Percentiles rank a stretch among this genome's conserved stretches.
These are phyloP conservation scores for Ectemnius lituratus DNA, from an alignment of 2,888 invertebrate species.

Conservation along the genomic window DNA sequence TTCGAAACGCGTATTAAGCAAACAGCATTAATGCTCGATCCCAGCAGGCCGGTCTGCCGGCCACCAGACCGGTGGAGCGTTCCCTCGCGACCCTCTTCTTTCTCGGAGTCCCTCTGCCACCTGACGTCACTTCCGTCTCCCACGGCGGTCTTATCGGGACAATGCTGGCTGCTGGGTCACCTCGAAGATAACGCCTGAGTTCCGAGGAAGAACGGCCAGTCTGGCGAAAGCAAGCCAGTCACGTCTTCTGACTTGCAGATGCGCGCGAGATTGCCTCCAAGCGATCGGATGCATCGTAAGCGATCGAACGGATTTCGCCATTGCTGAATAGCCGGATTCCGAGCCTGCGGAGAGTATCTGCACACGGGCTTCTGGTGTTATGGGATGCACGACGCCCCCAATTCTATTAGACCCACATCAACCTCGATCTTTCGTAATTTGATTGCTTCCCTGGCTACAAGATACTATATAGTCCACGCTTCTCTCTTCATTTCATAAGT, in stretches of 20 bases:
- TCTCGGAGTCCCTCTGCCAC: slow-evolving; percentile 13
- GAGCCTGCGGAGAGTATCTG: not conserved
- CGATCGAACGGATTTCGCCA: slow-evolving; percentile 31
- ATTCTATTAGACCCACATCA: slow-evolving; percentile 2
- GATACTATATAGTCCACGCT: not conserved
- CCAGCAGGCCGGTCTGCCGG: slow-evolving; percentile 10
- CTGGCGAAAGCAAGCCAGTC: slow-evolving; percentile 21
- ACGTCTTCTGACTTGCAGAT: slow-evolving; percentile 50
- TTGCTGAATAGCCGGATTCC: slow-evolving; percentile 10
- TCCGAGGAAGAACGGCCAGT: slow-evolving; percentile 4
- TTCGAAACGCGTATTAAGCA: slow-evolving; percentile 59
- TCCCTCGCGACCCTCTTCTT: slow-evolving; percentile 10
- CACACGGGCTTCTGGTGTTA: not conserved
- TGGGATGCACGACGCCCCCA: not conserved
- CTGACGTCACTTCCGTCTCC: slow-evolving; percentile 35
- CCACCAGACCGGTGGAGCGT: not conserved
- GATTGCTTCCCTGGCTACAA: not conserved
- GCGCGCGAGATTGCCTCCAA: slow-evolving; percentile 30
- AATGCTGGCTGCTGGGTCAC: slow-evolving; percentile 16
- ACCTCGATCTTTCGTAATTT: not conserved
- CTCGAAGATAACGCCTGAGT: slow-evolving; percentile 17
- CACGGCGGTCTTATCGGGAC: slow-evolving; percentile 35
- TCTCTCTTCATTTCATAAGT: not conserved
- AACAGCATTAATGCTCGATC: slow-evolving; percentile 68
- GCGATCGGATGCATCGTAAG: slow-evolving; percentile 33